Evolutionary conservation across 2,888 invertebrate genomes (phyloP).

Genomic region (Xanthorhoe spadicearia): DNA sequence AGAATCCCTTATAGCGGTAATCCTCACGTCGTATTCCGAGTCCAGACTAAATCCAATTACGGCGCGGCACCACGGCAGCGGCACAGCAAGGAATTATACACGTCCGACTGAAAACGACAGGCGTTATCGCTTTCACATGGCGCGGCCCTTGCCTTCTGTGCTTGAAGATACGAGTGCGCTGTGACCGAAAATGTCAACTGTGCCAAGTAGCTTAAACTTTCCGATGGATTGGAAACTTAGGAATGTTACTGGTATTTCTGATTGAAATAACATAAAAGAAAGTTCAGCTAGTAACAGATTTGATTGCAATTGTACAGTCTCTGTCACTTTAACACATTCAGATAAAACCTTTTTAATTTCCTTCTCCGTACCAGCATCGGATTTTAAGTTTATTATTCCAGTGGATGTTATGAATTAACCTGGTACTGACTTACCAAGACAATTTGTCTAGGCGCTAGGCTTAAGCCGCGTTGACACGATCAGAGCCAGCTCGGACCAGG

Average conservation of each 20-base stretch:
- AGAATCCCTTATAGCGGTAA: constrained; percentile 67
- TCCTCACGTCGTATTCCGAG: constrained; percentile 72
- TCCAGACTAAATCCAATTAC: constrained; percentile 81
- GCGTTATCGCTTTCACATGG: constrained; percentile 31
- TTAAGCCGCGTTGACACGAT: no score
- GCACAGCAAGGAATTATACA: constrained; percentile 48
- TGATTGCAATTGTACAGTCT: background rate
- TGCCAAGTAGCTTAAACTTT: constrained; percentile 26
- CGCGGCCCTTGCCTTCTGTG: constrained; percentile 21
- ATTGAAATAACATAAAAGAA: background rate
- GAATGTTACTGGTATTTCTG: constrained; percentile 2
- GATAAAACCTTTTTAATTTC: no score
- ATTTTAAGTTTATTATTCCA: no score
- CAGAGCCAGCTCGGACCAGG: no score
- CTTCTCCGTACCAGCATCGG: no score
- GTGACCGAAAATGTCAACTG: constrained; percentile 21
- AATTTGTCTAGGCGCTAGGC: no score
- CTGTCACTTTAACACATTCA: no score
- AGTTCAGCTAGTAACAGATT: background rate
- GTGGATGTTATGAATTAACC: no score
- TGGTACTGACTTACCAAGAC: no score
- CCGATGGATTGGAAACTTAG: constrained; percentile 21
- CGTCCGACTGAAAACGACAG: constrained; percentile 41
- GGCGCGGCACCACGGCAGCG: constrained; percentile 48
- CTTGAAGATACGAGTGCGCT: constrained; percentile 19